A percentile compares a stretch with the other conserved stretches of the same genome.
Evolutionary conservation across 2,113 vertebrate species (phyloP).

Genomic region (Turnix velox): DNA sequence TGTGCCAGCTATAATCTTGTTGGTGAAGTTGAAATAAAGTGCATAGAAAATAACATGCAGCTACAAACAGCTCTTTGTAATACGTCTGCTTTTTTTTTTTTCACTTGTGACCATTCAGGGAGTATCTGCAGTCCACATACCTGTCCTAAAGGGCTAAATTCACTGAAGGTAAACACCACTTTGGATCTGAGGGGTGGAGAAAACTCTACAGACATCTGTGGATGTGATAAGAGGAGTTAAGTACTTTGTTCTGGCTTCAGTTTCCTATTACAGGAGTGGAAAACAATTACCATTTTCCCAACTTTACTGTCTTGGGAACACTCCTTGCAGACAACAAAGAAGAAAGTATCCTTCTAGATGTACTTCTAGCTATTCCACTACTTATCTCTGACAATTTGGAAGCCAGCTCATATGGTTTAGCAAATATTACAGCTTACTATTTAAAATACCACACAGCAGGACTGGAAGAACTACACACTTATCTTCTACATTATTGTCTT

Average conservation of each 20-base stretch:
- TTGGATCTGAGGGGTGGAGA: neutral
- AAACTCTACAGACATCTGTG: neutral
- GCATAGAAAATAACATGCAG: neutral
- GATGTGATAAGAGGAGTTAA: neutral
- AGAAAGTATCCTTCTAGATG: slow-evolving; percentile 16
- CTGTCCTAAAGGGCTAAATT: neutral
- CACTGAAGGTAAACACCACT: neutral
- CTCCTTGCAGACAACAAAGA: slow-evolving; percentile 20
- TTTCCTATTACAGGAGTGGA: slow-evolving; percentile 8
- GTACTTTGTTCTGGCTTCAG: neutral
- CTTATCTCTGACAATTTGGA: neutral
- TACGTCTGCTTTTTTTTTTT: neutral
- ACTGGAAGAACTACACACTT: neutral
- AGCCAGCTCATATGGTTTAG: neutral
- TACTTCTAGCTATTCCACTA: neutral
- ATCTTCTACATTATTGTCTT: neutral
- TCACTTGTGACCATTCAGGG: neutral
- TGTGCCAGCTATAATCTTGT: neutral
- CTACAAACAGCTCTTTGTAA: neutral
- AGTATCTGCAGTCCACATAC: neutral
- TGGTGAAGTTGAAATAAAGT: neutral
- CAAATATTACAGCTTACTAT: neutral
- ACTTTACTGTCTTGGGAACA: slow-evolving; percentile 6
- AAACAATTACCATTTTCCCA: slow-evolving; percentile 25
- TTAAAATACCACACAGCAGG: neutral